Conservation (phyloP, 2,888 invertebrate species). For the Imbricaverruca yamaguchii region DNA sequence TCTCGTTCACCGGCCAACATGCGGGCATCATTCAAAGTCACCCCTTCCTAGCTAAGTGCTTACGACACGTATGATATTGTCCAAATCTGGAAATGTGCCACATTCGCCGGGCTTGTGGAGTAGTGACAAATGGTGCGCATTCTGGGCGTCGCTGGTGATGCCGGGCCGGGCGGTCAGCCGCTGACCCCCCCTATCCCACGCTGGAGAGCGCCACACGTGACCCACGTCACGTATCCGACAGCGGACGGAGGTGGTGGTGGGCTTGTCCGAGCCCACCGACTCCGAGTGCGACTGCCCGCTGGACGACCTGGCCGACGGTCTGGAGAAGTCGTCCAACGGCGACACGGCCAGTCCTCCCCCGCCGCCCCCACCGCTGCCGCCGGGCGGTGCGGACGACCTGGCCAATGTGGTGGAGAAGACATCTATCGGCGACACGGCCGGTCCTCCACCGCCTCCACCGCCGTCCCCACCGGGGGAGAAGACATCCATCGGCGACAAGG, state of each 20-base stretch:
- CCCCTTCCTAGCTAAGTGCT: too few species aligned
- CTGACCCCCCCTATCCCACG: background rate
- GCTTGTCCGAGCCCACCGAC: slow-evolving; percentile 76
- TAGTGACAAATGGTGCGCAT: too few species aligned
- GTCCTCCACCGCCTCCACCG: too few species aligned
- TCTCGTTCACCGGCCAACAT: too few species aligned
- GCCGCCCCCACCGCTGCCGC: too few species aligned
- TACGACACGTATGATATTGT: too few species aligned
- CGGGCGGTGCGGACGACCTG: slow-evolving; percentile 35
- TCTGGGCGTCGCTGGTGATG: too few species aligned
- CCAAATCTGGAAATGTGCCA: too few species aligned
- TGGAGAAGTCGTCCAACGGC: slow-evolving; percentile 56
- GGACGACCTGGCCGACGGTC: slow-evolving; percentile 54
- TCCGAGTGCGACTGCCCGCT: slow-evolving; percentile 84
- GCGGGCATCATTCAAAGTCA: too few species aligned
- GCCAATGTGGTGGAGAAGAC: slow-evolving; percentile 55
- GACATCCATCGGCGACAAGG: too few species aligned
- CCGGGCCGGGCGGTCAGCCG: background rate
- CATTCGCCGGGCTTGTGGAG: too few species aligned
- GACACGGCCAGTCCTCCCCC: slow-evolving; percentile 39
- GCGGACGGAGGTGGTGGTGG: slow-evolving; percentile 40
- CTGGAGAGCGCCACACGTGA: background rate
- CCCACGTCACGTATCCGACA: slow-evolving; percentile 17
- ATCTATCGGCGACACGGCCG: slow-evolving; percentile 51
- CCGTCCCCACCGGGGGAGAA: too few species aligned